A percentile compares a stretch with the other conserved stretches of the same genome.
Conservation (phyloP, 1,140 invertebrate genomes). For the Cylas formicarius region DNA sequence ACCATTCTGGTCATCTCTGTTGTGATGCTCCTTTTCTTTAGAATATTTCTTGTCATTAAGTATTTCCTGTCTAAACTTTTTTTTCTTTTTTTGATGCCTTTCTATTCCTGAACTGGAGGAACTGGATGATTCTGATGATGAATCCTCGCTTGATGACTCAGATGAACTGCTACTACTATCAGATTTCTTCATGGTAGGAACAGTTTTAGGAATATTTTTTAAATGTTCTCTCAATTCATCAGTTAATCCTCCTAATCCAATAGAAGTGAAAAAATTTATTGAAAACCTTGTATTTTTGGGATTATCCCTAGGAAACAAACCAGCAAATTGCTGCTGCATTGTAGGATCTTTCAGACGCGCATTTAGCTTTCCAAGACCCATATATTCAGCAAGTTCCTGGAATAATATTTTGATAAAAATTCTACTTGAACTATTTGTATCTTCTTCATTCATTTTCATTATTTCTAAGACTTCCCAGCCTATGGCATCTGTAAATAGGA, state of each 20-base stretch:
- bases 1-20: constrained; percentile 19
- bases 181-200: constrained; percentile 33
- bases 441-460: constrained; percentile 91
- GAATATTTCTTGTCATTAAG: no score
- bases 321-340: constrained; percentile 68
- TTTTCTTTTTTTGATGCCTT: constrained; percentile 34
- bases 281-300: constrained; percentile 96
- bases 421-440: constrained; percentile 93
- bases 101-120: constrained; percentile 20
- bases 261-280: constrained; percentile 99
- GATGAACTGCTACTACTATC: constrained; percentile 27
- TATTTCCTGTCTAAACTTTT: constrained; percentile 33
- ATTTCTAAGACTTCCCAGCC: constrained; percentile 83
- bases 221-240: constrained; percentile 88
- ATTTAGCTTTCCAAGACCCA: constrained; percentile 90
- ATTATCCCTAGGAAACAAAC: constrained; percentile 92
- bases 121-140: constrained; percentile 12
- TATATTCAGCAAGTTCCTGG: constrained; percentile 92
- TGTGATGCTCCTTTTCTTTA: constrained; percentile 28
- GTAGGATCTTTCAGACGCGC: constrained; percentile 79
- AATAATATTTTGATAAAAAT: constrained; percentile 98
- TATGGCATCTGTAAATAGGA: constrained; percentile 95
- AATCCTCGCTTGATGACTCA: constrained; percentile 12
- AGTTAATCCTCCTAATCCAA: constrained; percentile 93
- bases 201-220: constrained; percentile 68